Base-by-base conservation (phyloP, 2,888 invertebrate genomes). In the Elysia crispata region DNA sequence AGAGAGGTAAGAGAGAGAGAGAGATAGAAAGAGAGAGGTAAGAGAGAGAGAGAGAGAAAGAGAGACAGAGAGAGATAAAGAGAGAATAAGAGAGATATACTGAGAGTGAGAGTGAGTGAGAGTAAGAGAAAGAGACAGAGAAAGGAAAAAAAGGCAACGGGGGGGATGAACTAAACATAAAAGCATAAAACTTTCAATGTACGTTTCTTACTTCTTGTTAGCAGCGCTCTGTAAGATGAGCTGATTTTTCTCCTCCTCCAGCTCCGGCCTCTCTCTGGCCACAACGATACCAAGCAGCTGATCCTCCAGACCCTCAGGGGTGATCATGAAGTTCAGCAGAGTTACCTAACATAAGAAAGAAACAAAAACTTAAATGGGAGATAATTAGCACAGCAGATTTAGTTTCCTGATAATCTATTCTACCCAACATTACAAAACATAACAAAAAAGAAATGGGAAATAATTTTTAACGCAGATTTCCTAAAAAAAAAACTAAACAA, bases 301-400 rank as follows among this genome's bases (percentile, higher is more conserved):
- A 83, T 93, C 93, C 82, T 92, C 90, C 30, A 93, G 84, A 80
- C 93, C 93, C 84, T 93, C 92, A 3, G 92, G 91, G 8, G 93
- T 93, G 83, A 93, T 93, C 93, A 93, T 93, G 84, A 93, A 93
- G 87, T 93, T 93, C 76, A 93, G 85, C 81, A 93, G 82, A 0
- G 93, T 92, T 83, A 92, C 92, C 91, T 91, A 81, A 15, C n/a
- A 18, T 33, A 77, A 60, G 73, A 69, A n/a, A 3, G 20, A 6
- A 77, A 60, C 73, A 69, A n/a, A 3, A 41, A 6, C 5, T 67
- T 5, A 67, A 30, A 20, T 6, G 15, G 20, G 18, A 67, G 20
- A 6, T 23, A 67, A 67, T 25, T 67, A 20, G 25, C 15, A 20
- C 15, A n/a, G n/a, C n/a, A n/a, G n/a, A n/a, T n/a, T n/a, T n/a